A percentile compares a stretch with the other conserved stretches of the same genome.
Evolutionary conservation across 2,797 vertebrate genomes (phyloP).

Genomic region (Etheostoma nigrum): DNA sequence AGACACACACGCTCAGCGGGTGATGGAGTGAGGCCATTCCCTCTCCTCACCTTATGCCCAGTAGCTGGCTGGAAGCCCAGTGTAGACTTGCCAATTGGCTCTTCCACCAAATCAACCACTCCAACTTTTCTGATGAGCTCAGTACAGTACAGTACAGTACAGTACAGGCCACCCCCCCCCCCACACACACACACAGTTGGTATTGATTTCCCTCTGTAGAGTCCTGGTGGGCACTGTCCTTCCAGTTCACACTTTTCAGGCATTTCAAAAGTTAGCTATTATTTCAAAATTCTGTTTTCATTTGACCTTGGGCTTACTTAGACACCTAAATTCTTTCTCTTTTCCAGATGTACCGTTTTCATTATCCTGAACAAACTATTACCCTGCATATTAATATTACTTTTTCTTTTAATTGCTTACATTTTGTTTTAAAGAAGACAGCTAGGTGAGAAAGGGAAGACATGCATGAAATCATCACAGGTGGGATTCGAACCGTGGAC

Average conservation of each 20-base stretch:
- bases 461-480: too few relatives aligned
- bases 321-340: conserved; percentile 33
- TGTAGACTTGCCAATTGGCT: conserved; percentile 69
- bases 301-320: conserved; percentile 49
- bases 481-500: too few relatives aligned
- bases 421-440: conserved; percentile 15
- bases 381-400: conserved; percentile 53
- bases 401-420: conserved; percentile 53
- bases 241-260: conserved; percentile 38
- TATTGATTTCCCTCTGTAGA: conserved; percentile 45
- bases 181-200: conserved; percentile 20
- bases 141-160: conserved; percentile 37
- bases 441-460: too few relatives aligned
- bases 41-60: conserved; percentile 72
- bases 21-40: conserved; percentile 78
- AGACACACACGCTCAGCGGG: conserved; percentile 50
- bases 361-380: conserved; percentile 57
- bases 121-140: conserved; percentile 70
- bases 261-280: conserved; percentile 50
- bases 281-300: conserved; percentile 50
- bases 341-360: conserved; percentile 33
- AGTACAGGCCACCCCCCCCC: conserved; percentile 13
- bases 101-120: conserved; percentile 68
- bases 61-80: conserved; percentile 68
- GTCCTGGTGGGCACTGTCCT: conserved; percentile 26